These are phyloP conservation scores for Strix uralensis DNA, from an alignment of 2,113 vertebrate genomes.

Conservation along the genomic window DNA sequence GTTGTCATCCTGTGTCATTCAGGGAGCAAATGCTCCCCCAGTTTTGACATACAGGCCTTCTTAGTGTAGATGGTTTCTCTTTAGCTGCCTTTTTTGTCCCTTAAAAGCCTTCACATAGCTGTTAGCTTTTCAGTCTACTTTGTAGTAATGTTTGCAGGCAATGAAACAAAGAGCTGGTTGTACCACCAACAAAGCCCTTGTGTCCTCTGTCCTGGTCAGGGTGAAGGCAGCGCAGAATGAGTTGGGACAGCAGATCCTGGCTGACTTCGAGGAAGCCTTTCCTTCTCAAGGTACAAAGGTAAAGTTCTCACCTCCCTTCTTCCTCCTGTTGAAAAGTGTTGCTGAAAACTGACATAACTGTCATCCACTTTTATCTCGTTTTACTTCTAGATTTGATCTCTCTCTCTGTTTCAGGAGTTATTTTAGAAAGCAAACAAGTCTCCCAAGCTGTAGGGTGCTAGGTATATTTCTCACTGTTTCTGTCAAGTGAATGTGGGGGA, in stretches of 20 bases:
- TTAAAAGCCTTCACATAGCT: neutral
- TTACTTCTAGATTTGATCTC: neutral
- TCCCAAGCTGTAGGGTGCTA: neutral
- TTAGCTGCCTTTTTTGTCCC: neutral
- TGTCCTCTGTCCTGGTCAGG: slow-evolving; percentile 66
- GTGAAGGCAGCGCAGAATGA: slow-evolving; percentile 96
- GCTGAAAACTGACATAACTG: neutral
- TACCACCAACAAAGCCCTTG: neutral
- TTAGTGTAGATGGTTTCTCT: neutral
- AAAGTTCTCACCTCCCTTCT: slow-evolving; percentile 15
- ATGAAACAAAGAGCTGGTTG: neutral
- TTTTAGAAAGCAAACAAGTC: neutral
- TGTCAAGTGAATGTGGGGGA: neutral
- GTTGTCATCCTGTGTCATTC: neutral
- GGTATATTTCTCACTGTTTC: neutral
- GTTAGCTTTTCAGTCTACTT: neutral
- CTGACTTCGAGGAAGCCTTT: slow-evolving; percentile 97
- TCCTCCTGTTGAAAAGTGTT: neutral
- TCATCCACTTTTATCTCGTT: neutral
- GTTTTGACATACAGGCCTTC: neutral
- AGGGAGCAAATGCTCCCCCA: neutral
- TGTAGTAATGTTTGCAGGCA: neutral
- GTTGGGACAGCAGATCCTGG: slow-evolving; percentile 94
- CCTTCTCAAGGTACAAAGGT: slow-evolving; percentile 96
- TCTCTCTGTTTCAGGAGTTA: neutral